Percentiles rank a stretch among this genome's conserved stretches.
Conservation (phyloP, 2,888 invertebrate species). For the Deroplatys truncata region DNA sequence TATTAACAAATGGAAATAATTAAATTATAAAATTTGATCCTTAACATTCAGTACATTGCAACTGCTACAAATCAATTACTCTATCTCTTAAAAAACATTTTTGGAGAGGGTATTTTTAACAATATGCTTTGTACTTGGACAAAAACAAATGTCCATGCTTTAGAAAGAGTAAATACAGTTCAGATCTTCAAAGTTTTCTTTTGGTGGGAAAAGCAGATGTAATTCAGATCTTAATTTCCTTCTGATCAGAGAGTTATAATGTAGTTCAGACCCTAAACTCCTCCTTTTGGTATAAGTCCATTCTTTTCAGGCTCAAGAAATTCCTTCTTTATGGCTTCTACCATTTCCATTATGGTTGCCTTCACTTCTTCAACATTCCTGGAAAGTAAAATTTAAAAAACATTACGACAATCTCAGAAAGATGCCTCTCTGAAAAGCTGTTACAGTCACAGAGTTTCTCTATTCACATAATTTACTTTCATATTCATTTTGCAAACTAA, state of each 20-base stretch:
- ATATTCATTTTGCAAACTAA: too few relatives aligned
- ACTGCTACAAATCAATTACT: neutral
- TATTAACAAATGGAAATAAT: neutral
- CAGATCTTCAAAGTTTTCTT: neutral
- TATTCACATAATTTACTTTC: too few relatives aligned
- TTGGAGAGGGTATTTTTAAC: neutral
- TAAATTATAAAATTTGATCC: neutral
- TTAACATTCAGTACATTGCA: neutral
- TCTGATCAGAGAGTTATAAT: neutral
- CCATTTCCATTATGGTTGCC: constrained; percentile 64
- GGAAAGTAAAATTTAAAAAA: constrained; percentile 39
- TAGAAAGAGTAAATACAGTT: neutral
- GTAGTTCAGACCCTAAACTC: neutral
- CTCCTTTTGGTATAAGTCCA: constrained; percentile 48
- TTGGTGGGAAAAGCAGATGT: constrained; percentile 37
- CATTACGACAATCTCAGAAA: too few relatives aligned
- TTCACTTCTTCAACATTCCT: constrained; percentile 66
- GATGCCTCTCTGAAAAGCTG: too few relatives aligned
- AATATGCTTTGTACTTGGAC: neutral
- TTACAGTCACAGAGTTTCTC: too few relatives aligned
- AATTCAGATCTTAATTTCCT: neutral
- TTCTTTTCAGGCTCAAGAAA: constrained; percentile 75
- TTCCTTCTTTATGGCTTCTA: constrained; percentile 71
- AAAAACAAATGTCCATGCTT: neutral
- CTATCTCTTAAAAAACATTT: neutral